Base-by-base conservation (phyloP, 2,113 vertebrate genomes). In the Agapornis roseicollis region DNA sequence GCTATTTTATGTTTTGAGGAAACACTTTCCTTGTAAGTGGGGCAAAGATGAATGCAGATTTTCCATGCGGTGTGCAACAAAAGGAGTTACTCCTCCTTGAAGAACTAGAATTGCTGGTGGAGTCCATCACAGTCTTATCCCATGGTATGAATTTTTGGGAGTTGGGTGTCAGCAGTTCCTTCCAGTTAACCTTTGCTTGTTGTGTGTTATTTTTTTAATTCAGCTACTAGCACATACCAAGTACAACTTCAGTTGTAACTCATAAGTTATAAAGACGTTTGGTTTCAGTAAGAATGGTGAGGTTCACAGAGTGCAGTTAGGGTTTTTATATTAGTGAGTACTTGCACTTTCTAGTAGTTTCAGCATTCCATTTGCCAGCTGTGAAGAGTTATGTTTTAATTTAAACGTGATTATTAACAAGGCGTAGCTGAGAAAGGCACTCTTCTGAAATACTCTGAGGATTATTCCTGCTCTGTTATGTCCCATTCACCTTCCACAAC, bases 321-420 rank as follows among this genome's bases (percentile, higher is more conserved):
- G 52, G 42, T 50, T 69, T 93, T 85, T 52, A 18, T 41, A 77
- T 44, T 58, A 70, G n/a, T n/a, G 53, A 88, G 49, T 20, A 70
- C 29, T 84, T 88, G 64, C 33, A 33, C 17, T 56, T 95, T 37
- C 44, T 80, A 91, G 85, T 56, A 85, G 66, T 66, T 92, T 74
- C 68, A 88, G 78, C 47, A 58, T 64, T 79, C 80, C 37, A 33
- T 85, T 93, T 83, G 70, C 64, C 52, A 80, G 55, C 31, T 33
- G 10, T 64, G 47, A 79, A 79, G 41, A 83, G 60, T 29, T 76
- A 46, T 6, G 22, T 78, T 84, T 50, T 86, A 71, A 92, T 93
- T 92, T 87, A 74, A 86, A 90, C 33, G 22, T 81, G 52, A 74
- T 88, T 93, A 90, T 96, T 90, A 92, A 64, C 25, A 74, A 87